Percentiles rank a stretch among this genome's conserved stretches.
phyloP scores from a whole-genome alignment of 2,888 invertebrate genomes.

The Tetramorium bicarinatum region DNA sequence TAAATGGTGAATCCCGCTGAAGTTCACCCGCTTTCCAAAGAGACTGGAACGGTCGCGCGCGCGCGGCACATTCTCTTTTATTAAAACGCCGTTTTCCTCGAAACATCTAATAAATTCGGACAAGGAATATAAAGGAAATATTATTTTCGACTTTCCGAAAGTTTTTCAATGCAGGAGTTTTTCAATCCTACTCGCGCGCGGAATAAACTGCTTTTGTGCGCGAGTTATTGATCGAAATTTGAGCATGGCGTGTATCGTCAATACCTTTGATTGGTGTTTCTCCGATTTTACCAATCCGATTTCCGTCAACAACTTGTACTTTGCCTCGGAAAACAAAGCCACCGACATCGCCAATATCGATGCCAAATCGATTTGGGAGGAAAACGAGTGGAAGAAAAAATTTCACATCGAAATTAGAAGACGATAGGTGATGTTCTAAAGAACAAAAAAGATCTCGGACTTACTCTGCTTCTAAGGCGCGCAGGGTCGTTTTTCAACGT shows the following conservation, averaged over 20 bases:
- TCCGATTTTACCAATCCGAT: background rate
- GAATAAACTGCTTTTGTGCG: background rate
- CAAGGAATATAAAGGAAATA: background rate
- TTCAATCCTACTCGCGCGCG: background rate
- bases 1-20: conserved; percentile 20
- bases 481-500: conserved; percentile 31
- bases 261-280: conserved; percentile 30
- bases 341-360: conserved; percentile 88
- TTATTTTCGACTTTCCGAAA: background rate
- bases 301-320: conserved; percentile 85
- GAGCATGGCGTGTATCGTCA: conserved; percentile 75
- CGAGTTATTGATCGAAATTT: conserved; percentile 79
- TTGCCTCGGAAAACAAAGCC: conserved; percentile 92
- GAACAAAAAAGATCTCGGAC: background rate
- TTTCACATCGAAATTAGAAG: background rate
- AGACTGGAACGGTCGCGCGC: background rate
- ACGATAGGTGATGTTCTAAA: background rate
- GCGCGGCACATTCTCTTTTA: background rate
- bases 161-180: background rate
- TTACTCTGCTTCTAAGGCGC: background rate
- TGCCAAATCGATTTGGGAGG: conserved; percentile 89
- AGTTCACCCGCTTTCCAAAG: background rate
- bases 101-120: background rate
- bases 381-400: conserved; percentile 87
- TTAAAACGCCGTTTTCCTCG: background rate